These are phyloP conservation scores for Hartigia nigra DNA, from an alignment of 2,888 invertebrate species.

Conservation along the genomic window DNA sequence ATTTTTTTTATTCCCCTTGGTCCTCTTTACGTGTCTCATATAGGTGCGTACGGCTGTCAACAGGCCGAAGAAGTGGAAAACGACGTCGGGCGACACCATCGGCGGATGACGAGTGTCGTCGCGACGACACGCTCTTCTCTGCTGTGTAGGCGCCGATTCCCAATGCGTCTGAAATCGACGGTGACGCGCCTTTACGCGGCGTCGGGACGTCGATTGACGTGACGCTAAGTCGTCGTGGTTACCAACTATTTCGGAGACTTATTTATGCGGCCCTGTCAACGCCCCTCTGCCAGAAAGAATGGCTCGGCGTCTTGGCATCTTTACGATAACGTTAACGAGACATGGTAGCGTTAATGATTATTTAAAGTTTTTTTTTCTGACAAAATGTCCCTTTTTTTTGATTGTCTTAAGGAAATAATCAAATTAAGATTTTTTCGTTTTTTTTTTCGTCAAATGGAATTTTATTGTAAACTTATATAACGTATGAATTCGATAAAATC, in stretches of 20 bases:
- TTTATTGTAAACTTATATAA: background rate
- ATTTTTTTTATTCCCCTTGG: background rate
- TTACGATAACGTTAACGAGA: background rate
- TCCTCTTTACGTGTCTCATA: background rate
- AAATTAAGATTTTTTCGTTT: too few species aligned
- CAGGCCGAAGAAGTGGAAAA: background rate
- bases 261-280: background rate
- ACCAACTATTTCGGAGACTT: background rate
- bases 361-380: background rate
- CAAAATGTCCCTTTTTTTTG: background rate
- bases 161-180: background rate
- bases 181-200: background rate
- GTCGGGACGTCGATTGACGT: background rate
- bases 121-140: background rate
- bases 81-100: background rate
- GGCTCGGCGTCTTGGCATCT: background rate
- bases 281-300: background rate
- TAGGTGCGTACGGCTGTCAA: background rate
- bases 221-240: background rate
- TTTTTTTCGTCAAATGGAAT: background rate
- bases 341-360: background rate
- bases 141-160: background rate
- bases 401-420: too few species aligned
- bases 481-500: background rate
- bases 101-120: conserved; percentile 3